These are phyloP conservation scores for Danio jaintianensis DNA, from an alignment of 2,797 vertebrate species.

Conservation along the genomic window DNA sequence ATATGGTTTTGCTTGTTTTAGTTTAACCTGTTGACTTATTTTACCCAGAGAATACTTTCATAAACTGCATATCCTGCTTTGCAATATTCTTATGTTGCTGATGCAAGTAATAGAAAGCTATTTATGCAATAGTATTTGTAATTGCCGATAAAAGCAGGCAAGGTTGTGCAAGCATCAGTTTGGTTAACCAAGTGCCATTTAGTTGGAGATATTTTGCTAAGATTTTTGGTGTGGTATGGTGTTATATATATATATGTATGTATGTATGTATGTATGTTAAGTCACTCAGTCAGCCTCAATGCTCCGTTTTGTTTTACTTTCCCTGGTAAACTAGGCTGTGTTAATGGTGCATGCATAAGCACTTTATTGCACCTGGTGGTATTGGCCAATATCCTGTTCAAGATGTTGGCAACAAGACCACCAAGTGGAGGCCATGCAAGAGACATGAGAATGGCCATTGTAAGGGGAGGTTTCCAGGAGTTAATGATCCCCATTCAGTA, in stretches of 20 bases:
- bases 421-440: constrained; percentile 58
- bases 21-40: not conserved
- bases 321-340: not conserved
- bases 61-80: not conserved
- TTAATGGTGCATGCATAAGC: constrained; percentile 30
- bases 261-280: not conserved
- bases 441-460: constrained; percentile 57
- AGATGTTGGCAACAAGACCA: constrained; percentile 43
- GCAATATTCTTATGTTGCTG: not conserved
- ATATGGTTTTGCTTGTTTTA: not conserved
- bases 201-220: not conserved
- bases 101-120: not conserved
- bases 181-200: not conserved
- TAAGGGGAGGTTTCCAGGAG: constrained; percentile 64
- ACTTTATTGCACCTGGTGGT: not conserved
- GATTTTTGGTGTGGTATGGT: not conserved
- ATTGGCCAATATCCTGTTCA: constrained; percentile 25
- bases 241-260: not conserved
- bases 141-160: too few species aligned
- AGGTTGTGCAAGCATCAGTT: not conserved
- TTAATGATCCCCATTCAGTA: constrained; percentile 67
- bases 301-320: not conserved
- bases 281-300: not conserved
- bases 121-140: not conserved
- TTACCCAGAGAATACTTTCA: not conserved